These are phyloP conservation scores for Sipunculus nudus DNA, from an alignment of 2,888 invertebrate species.

Conservation along the genomic window DNA sequence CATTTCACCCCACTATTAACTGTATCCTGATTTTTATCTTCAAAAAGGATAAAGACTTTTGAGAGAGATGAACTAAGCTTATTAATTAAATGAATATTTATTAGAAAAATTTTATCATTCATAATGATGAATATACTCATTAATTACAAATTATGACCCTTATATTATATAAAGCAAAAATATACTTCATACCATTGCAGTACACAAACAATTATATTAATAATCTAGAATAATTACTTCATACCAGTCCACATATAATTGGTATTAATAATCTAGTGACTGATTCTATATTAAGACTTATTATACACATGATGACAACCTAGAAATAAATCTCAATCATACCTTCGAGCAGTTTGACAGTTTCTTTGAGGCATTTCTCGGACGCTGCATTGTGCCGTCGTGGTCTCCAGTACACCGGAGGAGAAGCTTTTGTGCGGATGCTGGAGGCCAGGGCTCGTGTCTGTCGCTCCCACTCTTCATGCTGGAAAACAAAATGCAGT, in stretches of 20 bases:
- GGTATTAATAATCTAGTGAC: not conserved
- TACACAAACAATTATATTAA: no score
- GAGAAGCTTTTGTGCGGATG: slow-evolving; percentile 87
- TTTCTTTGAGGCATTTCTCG: slow-evolving; percentile 49
- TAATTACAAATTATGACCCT: no score
- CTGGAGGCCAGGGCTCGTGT: slow-evolving; percentile 82
- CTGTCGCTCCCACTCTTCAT: slow-evolving; percentile 84
- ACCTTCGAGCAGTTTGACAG: slow-evolving; percentile 54
- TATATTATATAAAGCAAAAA: no score
- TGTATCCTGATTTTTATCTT: not conserved
- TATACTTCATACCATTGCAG: no score
- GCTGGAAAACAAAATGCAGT: slow-evolving; percentile 58
- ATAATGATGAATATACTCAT: no score
- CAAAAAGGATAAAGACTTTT: not conserved
- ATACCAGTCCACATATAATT: no score
- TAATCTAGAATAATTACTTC: no score
- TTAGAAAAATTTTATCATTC: not conserved
- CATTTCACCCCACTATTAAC: not conserved
- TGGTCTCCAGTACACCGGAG: slow-evolving; percentile 88
- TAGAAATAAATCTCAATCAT: no score
- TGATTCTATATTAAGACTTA: not conserved
- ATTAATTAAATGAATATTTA: slow-evolving; percentile 1
- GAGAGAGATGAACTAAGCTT: not conserved
- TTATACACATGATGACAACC: no score
- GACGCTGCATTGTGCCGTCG: slow-evolving; percentile 42